Percentiles rank a stretch among this genome's conserved stretches.
Evolutionary conservation across 2,888 invertebrate genomes (phyloP).

Genomic region (Linnaemya tessellans): DNA sequence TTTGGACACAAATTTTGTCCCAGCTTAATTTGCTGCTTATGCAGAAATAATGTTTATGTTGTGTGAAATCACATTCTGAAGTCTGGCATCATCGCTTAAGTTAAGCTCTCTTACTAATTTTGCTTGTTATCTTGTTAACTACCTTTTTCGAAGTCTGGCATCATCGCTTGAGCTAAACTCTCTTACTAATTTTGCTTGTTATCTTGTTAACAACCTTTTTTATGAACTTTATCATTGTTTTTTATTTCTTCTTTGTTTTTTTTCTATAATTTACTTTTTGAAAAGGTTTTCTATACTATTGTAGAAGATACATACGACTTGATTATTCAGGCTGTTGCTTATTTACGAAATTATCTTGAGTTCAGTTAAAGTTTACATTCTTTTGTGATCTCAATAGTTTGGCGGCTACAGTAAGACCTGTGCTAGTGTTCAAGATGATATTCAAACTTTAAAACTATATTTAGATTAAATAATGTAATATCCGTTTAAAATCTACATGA

Average conservation of each 20-base stretch:
- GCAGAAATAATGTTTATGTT: no score
- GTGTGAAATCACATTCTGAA: no score
- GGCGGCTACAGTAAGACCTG: not conserved
- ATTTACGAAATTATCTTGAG: constrained; percentile 59
- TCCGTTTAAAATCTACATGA: no score
- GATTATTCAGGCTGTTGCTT: constrained; percentile 54
- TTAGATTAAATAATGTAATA: no score
- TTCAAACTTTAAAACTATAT: no score
- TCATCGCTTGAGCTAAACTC: not conserved
- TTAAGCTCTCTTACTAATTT: constrained; percentile 3
- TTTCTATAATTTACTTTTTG: constrained; percentile 14
- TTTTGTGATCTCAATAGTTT: constrained; percentile 30
- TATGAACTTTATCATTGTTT: not conserved
- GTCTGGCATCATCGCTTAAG: constrained; percentile 2
- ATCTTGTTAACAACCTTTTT: not conserved
- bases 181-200: constrained; percentile 6
- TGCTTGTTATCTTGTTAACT: constrained; percentile 1
- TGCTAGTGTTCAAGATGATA: no score
- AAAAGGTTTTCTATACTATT: constrained; percentile 2
- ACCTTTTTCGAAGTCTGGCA: not conserved
- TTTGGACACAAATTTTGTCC: no score
- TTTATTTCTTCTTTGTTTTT: constrained; percentile 25
- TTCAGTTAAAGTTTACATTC: constrained; percentile 64
- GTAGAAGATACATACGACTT: constrained; percentile 1
- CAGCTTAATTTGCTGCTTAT: no score